Conservation (phyloP, 2,113 vertebrate genomes). For the Geococcyx californianus region DNA sequence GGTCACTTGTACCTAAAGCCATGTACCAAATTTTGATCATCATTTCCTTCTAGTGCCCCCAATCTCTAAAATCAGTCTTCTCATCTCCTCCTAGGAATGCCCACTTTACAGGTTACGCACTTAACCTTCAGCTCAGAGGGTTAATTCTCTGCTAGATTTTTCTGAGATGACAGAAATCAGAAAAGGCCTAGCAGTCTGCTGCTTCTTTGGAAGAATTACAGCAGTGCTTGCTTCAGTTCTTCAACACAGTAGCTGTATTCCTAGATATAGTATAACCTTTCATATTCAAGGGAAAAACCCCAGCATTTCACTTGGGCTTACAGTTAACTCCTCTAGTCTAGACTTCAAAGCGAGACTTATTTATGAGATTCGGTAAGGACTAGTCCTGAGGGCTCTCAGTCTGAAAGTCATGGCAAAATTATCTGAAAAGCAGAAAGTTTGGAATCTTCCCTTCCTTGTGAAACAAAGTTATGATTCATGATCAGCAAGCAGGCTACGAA, state of each 20-base stretch:
- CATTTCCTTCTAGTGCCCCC: neutral
- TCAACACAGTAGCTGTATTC: neutral
- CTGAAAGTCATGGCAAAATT: neutral
- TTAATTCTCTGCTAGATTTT: neutral
- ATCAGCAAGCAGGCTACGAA: neutral
- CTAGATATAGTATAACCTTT: neutral
- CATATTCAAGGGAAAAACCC: neutral
- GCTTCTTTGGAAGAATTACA: neutral
- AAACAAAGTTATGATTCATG: neutral
- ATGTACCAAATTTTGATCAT: neutral
- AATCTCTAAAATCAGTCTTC: neutral
- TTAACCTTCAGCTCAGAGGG: neutral
- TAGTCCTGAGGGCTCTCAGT: constrained; percentile 8
- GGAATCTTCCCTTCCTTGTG: neutral
- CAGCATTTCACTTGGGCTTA: neutral
- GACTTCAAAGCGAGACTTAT: constrained; percentile 25
- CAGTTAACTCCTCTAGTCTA: neutral
- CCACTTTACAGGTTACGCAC: neutral
- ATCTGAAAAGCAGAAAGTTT: neutral
- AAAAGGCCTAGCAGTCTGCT: neutral
- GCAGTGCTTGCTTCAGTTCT: neutral
- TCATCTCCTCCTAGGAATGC: neutral
- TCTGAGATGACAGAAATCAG: neutral
- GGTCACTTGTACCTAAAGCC: neutral
- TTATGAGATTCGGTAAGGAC: neutral